Conservation (phyloP, 2,888 invertebrate species). For the Lissonota sp. region DNA sequence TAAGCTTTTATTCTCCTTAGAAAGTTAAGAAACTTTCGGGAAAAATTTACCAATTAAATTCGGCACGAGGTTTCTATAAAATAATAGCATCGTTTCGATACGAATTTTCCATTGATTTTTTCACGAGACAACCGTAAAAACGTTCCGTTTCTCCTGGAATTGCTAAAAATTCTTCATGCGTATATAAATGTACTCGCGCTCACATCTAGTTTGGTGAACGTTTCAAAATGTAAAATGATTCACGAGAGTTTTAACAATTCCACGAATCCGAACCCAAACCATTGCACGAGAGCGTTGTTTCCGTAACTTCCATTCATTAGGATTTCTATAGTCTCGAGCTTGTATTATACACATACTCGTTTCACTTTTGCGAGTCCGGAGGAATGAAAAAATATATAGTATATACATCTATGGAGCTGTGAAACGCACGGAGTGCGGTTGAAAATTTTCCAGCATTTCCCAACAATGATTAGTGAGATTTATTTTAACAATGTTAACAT, state of each 20-base stretch:
- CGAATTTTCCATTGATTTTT: too few species aligned
- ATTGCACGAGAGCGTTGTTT: constrained; percentile 27
- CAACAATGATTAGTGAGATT: too few species aligned
- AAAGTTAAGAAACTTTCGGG: too few species aligned
- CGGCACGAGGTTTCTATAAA: too few species aligned
- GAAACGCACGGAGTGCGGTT: constrained; percentile 1
- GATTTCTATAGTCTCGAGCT: not conserved
- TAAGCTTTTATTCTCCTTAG: too few species aligned
- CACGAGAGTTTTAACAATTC: constrained; percentile 46
- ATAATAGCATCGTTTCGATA: too few species aligned
- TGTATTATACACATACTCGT: constrained; percentile 8
- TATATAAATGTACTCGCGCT: constrained; percentile 10
- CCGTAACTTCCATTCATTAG: constrained; percentile 41
- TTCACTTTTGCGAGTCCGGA: constrained; percentile 16
- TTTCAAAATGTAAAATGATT: constrained; percentile 31
- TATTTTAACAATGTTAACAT: too few species aligned
- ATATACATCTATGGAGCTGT: not conserved
- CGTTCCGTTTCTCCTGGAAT: not conserved
- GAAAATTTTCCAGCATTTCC: not conserved
- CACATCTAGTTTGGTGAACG: constrained; percentile 7
- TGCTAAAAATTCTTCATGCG: not conserved
- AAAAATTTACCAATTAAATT: too few species aligned
- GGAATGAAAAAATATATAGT: constrained; percentile 1
- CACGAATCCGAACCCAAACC: too few species aligned
- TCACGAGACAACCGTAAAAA: too few species aligned